Conservation (phyloP, 2,888 invertebrate species). For the Sericinus montela region DNA sequence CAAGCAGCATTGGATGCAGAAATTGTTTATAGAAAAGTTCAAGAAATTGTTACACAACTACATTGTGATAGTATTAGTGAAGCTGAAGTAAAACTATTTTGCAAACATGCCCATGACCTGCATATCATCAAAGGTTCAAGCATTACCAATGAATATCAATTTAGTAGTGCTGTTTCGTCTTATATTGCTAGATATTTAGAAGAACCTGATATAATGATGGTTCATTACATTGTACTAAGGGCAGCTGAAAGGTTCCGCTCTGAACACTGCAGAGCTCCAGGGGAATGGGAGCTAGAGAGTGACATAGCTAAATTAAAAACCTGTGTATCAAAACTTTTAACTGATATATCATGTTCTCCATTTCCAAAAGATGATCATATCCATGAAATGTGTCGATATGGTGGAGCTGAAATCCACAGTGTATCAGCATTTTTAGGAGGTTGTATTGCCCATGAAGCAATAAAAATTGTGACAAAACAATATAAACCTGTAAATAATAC, state of each 20-base stretch:
- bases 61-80: slow-evolving; percentile 89
- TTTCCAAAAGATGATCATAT: slow-evolving; percentile 94
- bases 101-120: slow-evolving; percentile 91
- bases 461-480: slow-evolving; percentile 96
- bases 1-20: slow-evolving; percentile 91
- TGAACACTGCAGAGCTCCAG: slow-evolving; percentile 94
- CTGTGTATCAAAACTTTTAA: slow-evolving; percentile 84
- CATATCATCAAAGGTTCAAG: slow-evolving; percentile 88
- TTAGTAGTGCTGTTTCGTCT: slow-evolving; percentile 78
- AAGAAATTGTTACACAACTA: slow-evolving; percentile 87
- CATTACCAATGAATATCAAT: slow-evolving; percentile 90
- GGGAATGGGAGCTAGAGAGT: slow-evolving; percentile 92
- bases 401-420: slow-evolving; percentile 96
- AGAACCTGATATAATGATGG: slow-evolving; percentile 91
- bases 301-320: slow-evolving; percentile 93
- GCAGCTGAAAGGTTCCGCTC: slow-evolving; percentile 94
- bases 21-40: slow-evolving; percentile 88
- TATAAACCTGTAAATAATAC: slow-evolving; percentile 98
- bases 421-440: slow-evolving; percentile 95
- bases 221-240: slow-evolving; percentile 93
- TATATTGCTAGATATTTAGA: slow-evolving; percentile 84
- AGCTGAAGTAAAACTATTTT: slow-evolving; percentile 90
- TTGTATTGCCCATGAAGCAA: slow-evolving; percentile 96
- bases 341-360: slow-evolving; percentile 90
- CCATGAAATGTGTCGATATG: slow-evolving; percentile 97